A percentile compares a stretch with the other conserved stretches of the same genome.
Evolutionary conservation across 2,888 invertebrate genomes (phyloP).

Genomic region (Chrysina gloriosa): DNA sequence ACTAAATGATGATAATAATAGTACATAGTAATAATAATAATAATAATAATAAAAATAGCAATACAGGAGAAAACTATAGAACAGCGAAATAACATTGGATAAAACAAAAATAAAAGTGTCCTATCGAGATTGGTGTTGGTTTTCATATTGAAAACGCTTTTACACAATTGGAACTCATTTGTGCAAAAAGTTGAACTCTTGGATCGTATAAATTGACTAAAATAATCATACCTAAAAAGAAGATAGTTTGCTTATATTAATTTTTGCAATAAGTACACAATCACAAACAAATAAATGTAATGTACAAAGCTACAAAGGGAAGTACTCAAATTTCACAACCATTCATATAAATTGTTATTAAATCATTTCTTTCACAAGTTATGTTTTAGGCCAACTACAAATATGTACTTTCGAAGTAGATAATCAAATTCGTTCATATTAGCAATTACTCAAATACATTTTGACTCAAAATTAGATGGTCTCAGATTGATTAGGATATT

Average conservation of each 20-base stretch:
- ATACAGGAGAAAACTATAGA: too few relatives aligned
- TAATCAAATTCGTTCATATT: not conserved
- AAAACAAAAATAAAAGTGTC: too few relatives aligned
- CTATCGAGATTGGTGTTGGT: too few relatives aligned
- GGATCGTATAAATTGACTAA: slow-evolving; percentile 8
- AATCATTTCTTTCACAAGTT: too few relatives aligned
- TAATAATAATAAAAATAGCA: not conserved
- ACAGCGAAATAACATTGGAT: too few relatives aligned
- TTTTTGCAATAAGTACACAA: slow-evolving; percentile 30
- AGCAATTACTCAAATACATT: not conserved
- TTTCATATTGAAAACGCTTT: too few relatives aligned
- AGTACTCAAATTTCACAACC: slow-evolving; percentile 25
- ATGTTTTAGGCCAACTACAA: not conserved
- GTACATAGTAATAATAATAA: too few relatives aligned
- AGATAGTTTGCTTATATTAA: not conserved
- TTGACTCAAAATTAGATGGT: not conserved
- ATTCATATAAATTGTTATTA: too few relatives aligned
- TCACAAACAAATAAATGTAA: not conserved
- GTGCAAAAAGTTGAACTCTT: not conserved
- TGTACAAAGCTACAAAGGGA: not conserved
- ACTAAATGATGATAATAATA: not conserved
- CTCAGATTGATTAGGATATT: not conserved
- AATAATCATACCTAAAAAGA: slow-evolving; percentile 9
- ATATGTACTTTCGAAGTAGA: not conserved
- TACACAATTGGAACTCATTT: too few relatives aligned